Percentiles rank a stretch among this genome's conserved stretches.
These are phyloP conservation scores for Dione juno DNA, from an alignment of 2,888 invertebrate genomes.

Conservation along the genomic window DNA sequence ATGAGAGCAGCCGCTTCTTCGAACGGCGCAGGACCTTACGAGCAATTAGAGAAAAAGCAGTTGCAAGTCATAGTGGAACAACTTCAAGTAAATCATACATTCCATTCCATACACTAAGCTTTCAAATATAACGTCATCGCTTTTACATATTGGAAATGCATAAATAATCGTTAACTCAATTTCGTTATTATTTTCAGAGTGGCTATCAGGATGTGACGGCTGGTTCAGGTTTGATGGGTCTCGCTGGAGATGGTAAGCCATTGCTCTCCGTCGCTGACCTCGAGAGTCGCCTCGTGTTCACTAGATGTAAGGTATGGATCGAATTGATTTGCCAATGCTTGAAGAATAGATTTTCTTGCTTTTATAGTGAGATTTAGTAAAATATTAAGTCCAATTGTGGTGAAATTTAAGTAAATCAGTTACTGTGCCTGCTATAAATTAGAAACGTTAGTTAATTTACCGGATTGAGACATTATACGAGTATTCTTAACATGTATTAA, in stretches of 20 bases:
- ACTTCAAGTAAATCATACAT: slow-evolving; percentile 63
- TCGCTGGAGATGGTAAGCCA: slow-evolving; percentile 92
- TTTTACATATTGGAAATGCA: too few species aligned
- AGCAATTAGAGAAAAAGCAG: slow-evolving; percentile 77
- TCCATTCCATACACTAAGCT: too few species aligned
- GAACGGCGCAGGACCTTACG: slow-evolving; percentile 71
- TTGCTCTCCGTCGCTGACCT: slow-evolving; percentile 92
- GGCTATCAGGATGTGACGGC: slow-evolving; percentile 92
- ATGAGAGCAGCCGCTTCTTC: slow-evolving; percentile 75
- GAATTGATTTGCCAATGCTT: not conserved
- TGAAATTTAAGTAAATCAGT: too few species aligned
- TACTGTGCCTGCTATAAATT: too few species aligned
- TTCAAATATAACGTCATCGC: too few species aligned
- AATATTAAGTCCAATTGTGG: too few species aligned
- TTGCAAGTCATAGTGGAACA: slow-evolving; percentile 78
- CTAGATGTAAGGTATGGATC: slow-evolving; percentile 89
- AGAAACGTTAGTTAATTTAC: too few species aligned
- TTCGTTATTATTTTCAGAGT: slow-evolving; percentile 77
- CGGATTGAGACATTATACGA: too few species aligned
- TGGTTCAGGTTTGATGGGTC: slow-evolving; percentile 93
- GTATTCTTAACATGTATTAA: too few species aligned
- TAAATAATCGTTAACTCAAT: not conserved
- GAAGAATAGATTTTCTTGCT: too few species aligned
- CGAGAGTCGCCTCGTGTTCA: slow-evolving; percentile 94
- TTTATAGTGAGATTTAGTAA: too few species aligned